phyloP scores from a whole-genome alignment of 2,797 vertebrate species.

The Falco berigora region DNA sequence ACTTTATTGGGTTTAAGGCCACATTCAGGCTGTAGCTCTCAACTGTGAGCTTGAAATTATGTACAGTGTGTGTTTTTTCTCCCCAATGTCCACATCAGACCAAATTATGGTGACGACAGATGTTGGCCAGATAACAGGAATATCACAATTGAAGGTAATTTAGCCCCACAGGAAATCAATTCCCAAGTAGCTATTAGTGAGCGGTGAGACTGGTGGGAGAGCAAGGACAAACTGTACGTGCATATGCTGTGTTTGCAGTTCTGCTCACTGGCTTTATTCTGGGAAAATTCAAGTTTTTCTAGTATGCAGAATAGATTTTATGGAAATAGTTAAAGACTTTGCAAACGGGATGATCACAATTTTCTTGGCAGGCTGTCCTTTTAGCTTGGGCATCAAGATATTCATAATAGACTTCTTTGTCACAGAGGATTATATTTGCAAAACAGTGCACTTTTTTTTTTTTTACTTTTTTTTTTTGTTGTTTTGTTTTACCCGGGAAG shows the following conservation, averaged over 20 bases:
- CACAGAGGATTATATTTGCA: not conserved
- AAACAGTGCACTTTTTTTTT: not conserved
- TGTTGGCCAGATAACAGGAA: not conserved
- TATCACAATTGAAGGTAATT: not conserved
- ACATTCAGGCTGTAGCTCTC: not conserved
- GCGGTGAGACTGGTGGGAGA: not conserved
- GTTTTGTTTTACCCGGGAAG: too few relatives aligned
- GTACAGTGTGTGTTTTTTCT: not conserved
- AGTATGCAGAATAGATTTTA: not conserved
- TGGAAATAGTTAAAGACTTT: not conserved
- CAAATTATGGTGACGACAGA: not conserved
- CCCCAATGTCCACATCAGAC: not conserved
- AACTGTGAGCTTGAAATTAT: not conserved
- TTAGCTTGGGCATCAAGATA: not conserved
- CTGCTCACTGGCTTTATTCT: not conserved
- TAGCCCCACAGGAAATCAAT: not conserved
- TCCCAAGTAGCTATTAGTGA: not conserved
- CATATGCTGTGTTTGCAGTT: not conserved
- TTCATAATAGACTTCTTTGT: not conserved
- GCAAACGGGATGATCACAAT: not conserved
- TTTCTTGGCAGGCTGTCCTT: conserved; percentile 18
- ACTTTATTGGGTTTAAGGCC: not conserved
- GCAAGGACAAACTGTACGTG: not conserved
- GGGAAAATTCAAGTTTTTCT: not conserved
- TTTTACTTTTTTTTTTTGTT: not conserved